phyloP scores from a whole-genome alignment of 2,113 vertebrate genomes.

The Clarias macrocephalus region DNA sequence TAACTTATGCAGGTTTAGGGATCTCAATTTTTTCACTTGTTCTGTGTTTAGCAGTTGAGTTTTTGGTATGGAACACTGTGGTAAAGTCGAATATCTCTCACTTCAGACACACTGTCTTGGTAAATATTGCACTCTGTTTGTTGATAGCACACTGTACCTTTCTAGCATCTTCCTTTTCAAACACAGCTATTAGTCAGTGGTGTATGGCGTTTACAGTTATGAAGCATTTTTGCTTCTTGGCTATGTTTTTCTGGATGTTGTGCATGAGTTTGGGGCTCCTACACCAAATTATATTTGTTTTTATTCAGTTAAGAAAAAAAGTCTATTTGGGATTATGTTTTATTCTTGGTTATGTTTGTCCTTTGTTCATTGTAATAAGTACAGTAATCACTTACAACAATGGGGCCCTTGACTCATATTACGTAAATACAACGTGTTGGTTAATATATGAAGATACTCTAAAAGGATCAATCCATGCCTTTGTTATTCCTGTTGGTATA shows the following conservation, averaged over 20 bases:
- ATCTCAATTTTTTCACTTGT: slow-evolving; percentile 80
- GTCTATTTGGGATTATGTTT: slow-evolving; percentile 74
- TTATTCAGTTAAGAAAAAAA: slow-evolving; percentile 80
- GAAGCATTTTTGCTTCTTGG: slow-evolving; percentile 85
- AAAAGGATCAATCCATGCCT: slow-evolving; percentile 78
- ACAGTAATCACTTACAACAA: slow-evolving; percentile 67
- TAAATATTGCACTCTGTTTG: slow-evolving; percentile 83
- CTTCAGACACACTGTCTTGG: slow-evolving; percentile 82
- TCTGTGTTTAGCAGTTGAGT: slow-evolving; percentile 77
- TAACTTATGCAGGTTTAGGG: slow-evolving; percentile 76
- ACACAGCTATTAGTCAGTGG: not conserved
- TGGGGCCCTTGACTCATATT: slow-evolving; percentile 67
- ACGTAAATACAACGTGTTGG: slow-evolving; percentile 72
- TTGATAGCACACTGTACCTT: slow-evolving; percentile 81
- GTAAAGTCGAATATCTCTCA: slow-evolving; percentile 83
- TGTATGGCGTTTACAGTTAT: slow-evolving; percentile 76
- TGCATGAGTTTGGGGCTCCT: slow-evolving; percentile 85
- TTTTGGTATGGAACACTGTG: slow-evolving; percentile 80
- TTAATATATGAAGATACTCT: slow-evolving; percentile 69
- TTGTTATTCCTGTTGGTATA: slow-evolving; percentile 76
- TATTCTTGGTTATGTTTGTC: slow-evolving; percentile 81
- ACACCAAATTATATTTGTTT: slow-evolving; percentile 83
- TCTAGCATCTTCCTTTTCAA: slow-evolving; percentile 59
- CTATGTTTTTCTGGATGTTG: slow-evolving; percentile 95
- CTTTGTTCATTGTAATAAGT: slow-evolving; percentile 75